phyloP scores from a whole-genome alignment of 2,888 invertebrate genomes.

The Chromoteleia sp. region DNA sequence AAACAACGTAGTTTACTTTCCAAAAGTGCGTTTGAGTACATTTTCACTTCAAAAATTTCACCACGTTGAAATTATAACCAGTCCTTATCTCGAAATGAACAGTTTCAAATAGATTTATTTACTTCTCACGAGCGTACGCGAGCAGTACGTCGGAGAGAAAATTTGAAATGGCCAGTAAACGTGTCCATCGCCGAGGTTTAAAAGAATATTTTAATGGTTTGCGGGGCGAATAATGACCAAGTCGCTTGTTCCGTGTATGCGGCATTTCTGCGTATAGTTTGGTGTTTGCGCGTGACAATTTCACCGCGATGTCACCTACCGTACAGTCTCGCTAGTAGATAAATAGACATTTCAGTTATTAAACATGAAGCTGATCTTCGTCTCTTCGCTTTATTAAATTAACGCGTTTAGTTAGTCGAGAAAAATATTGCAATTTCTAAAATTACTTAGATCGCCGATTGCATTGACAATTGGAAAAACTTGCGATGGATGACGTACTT shows the following conservation, averaged over 20 bases:
- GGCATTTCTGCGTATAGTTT: constrained; percentile 2
- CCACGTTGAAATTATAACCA: constrained; percentile 48
- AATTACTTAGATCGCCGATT: constrained; percentile 9
- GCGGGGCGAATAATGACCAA: constrained; percentile 11
- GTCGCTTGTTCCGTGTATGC: not conserved
- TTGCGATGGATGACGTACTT: no score
- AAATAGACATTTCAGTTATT: constrained; percentile 45
- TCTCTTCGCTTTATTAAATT: not conserved
- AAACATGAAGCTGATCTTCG: constrained; percentile 18
- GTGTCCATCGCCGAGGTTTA: constrained; percentile 31
- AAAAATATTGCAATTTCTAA: constrained; percentile 7
- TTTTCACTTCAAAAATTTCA: constrained; percentile 49
- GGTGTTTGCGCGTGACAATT: constrained; percentile 39
- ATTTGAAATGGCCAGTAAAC: constrained; percentile 18
- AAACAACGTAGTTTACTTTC: constrained; percentile 13
- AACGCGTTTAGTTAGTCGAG: constrained; percentile 27
- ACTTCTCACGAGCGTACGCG: constrained; percentile 30
- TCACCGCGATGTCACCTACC: constrained; percentile 42
- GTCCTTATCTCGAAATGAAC: constrained; percentile 42
- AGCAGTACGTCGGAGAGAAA: constrained; percentile 43
- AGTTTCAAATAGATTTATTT: constrained; percentile 46
- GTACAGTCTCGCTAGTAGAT: constrained; percentile 3
- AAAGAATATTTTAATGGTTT: constrained; percentile 44
- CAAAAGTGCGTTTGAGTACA: constrained; percentile 1
- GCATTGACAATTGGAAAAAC: not conserved